Evolutionary conservation across 2,797 vertebrate species (phyloP).

Genomic region (Muraenolepis orangiensis): DNA sequence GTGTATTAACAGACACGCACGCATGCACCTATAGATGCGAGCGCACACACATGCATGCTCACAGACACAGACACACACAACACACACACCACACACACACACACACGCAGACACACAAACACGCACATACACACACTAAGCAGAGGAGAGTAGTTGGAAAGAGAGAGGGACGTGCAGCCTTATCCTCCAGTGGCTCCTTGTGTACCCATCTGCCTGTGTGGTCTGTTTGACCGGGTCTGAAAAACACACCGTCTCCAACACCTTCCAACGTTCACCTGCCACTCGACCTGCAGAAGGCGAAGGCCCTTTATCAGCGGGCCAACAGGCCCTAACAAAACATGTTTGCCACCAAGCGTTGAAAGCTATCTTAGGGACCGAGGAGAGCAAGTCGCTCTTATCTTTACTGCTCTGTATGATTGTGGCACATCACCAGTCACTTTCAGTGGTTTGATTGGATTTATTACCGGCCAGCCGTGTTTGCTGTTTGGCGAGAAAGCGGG

Average conservation of each 20-base stretch:
- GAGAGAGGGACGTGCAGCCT: neutral
- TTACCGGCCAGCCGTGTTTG: slow-evolving; percentile 30
- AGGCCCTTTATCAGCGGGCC: slow-evolving; percentile 48
- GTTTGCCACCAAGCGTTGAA: slow-evolving; percentile 27
- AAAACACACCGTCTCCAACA: slow-evolving; percentile 30
- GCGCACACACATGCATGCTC: too few species aligned
- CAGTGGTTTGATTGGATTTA: slow-evolving; percentile 35
- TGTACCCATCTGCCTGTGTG: slow-evolving; percentile 18
- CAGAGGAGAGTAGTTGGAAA: slow-evolving; percentile 10
- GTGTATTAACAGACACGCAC: neutral
- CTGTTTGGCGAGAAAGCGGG: slow-evolving; percentile 7
- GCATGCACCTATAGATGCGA: neutral
- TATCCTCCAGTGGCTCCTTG: neutral
- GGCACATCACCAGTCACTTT: slow-evolving; percentile 25
- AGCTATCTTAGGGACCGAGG: slow-evolving; percentile 35
- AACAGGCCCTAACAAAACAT: slow-evolving; percentile 34
- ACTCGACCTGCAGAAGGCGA: slow-evolving; percentile 30
- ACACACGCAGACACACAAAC: neutral
- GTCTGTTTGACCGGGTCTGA: slow-evolving; percentile 35
- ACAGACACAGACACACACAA: neutral
- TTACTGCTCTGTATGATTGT: slow-evolving; percentile 43
- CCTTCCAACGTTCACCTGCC: slow-evolving; percentile 41
- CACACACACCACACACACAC: neutral
- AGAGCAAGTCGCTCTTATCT: slow-evolving; percentile 48
- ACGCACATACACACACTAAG: neutral